phyloP scores from a whole-genome alignment of 2,888 invertebrate genomes.

The Microctonus hyperodae region DNA sequence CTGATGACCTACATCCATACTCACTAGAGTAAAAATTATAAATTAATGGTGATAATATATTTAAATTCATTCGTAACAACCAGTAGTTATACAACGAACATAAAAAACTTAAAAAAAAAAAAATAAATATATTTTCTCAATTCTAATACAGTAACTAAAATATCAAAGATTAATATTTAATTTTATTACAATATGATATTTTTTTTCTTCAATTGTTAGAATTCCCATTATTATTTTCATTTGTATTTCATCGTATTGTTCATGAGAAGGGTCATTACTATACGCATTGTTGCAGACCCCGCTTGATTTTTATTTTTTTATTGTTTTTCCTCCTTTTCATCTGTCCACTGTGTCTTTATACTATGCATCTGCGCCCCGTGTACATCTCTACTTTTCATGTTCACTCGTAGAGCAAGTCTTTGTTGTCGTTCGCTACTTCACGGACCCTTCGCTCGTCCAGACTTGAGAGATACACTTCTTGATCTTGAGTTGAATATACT shows the following conservation, averaged over 20 bases:
- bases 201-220: too few relatives aligned
- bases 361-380: not conserved
- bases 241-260: not conserved
- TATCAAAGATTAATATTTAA: constrained; percentile 7
- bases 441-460: constrained; percentile 22
- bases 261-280: not conserved
- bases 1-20: too few relatives aligned
- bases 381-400: constrained; percentile 18
- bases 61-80: too few relatives aligned
- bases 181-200: constrained; percentile 33
- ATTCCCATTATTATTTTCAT: not conserved
- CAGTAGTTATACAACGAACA: too few relatives aligned
- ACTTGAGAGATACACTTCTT: constrained; percentile 20
- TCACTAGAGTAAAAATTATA: too few relatives aligned
- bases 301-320: constrained; percentile 10
- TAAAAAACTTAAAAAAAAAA: too few relatives aligned
- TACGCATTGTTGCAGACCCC: constrained; percentile 11
- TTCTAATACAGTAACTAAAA: too few relatives aligned
- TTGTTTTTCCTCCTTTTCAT: constrained; percentile 2
- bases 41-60: too few relatives aligned
- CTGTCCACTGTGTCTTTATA: constrained; percentile 11
- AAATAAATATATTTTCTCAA: too few relatives aligned
- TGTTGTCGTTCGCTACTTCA: constrained; percentile 11
- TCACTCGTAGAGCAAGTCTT: constrained; percentile 14
- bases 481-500: constrained; percentile 23